Evolutionary conservation across 1,140 invertebrate genomes (phyloP).

Genomic region (Thereuonema tuberculata): DNA sequence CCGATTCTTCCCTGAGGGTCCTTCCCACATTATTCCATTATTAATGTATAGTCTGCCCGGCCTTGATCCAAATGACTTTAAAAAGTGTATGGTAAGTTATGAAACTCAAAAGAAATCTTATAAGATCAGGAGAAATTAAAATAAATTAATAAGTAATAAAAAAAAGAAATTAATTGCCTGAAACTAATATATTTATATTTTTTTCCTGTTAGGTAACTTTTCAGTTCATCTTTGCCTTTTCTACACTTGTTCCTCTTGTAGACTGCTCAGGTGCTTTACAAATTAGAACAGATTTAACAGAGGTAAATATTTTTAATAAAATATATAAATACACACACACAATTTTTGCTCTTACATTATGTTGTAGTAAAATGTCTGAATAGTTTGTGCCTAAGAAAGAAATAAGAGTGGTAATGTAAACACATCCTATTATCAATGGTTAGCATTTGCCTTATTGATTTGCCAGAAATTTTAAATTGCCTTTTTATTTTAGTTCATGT

Average conservation of each 20-base stretch:
- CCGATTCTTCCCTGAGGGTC: constrained; percentile 54
- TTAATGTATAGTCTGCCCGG: constrained; percentile 65
- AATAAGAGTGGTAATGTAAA: constrained; percentile 1
- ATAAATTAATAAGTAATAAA: not conserved
- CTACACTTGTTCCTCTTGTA: constrained; percentile 59
- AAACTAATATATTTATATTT: too few species aligned
- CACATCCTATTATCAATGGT: too few species aligned
- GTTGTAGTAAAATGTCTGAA: too few species aligned
- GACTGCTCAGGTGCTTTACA: constrained; percentile 63
- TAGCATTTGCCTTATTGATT: too few species aligned
- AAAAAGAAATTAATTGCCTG: not conserved
- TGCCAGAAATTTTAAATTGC: too few species aligned
- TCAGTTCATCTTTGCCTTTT: constrained; percentile 60
- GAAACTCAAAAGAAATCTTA: too few species aligned
- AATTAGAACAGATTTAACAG: constrained; percentile 50
- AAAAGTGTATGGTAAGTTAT: constrained; percentile 57
- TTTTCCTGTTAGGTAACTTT: constrained; percentile 38
- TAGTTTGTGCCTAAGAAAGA: not conserved
- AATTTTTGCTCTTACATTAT: too few species aligned
- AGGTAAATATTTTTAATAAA: too few species aligned
- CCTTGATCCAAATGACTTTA: constrained; percentile 78
- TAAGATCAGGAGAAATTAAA: not conserved
- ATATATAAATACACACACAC: too few species aligned
- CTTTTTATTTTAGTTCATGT: too few species aligned
- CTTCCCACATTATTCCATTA: constrained; percentile 63